Evolutionary conservation across 2,113 vertebrate genomes (phyloP).

Genomic region (Bothrops jararaca): DNA sequence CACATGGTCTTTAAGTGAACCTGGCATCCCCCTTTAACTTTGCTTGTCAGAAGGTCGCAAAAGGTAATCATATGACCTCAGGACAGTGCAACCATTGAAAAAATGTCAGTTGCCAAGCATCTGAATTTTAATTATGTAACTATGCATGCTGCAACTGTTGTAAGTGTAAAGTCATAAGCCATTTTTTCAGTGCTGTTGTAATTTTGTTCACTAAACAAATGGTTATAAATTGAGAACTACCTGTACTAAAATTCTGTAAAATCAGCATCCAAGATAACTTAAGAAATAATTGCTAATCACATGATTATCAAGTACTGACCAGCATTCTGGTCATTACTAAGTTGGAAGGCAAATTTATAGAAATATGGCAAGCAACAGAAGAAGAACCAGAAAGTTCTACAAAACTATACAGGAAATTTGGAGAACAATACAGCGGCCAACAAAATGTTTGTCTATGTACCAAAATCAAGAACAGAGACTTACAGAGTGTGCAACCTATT

Average conservation of each 20-base stretch:
- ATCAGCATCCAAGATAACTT: background rate
- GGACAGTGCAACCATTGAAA: no score
- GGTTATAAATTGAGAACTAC: no score
- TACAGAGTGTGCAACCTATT: background rate
- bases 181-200: no score
- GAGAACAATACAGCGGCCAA: background rate
- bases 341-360: background rate
- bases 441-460: background rate
- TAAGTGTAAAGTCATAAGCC: no score
- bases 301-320: background rate
- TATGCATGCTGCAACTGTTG: no score
- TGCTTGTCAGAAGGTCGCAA: no score
- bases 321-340: background rate
- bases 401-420: background rate
- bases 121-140: no score
- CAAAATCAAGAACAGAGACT: background rate
- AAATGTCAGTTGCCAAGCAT: no score
- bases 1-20: no score
- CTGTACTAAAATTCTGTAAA: background rate
- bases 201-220: no score
- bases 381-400: background rate
- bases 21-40: no score
- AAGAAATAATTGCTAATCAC: background rate
- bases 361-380: background rate
- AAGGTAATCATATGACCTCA: no score